phyloP scores from a whole-genome alignment of 2,888 invertebrate species.

The Lasioglossum calceatum region DNA sequence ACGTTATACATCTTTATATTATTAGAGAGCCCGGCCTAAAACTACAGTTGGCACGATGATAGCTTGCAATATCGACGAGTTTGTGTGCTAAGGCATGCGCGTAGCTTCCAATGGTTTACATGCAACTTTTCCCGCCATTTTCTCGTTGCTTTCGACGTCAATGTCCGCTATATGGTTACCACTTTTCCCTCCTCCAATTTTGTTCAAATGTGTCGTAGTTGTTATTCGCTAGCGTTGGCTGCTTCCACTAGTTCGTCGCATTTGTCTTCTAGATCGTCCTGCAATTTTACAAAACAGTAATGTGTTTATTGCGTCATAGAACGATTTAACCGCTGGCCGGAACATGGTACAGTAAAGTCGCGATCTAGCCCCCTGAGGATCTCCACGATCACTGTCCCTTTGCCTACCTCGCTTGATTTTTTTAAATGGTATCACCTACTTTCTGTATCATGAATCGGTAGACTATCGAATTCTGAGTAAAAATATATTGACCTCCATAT shows the following conservation, averaged over 20 bases:
- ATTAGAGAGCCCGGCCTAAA: slow-evolving; percentile 59
- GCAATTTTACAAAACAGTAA: slow-evolving; percentile 74
- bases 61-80: slow-evolving; percentile 69
- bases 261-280: slow-evolving; percentile 92
- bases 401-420: too few species aligned
- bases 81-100: slow-evolving; percentile 65
- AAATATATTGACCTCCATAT: too few species aligned
- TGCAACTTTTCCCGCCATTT: slow-evolving; percentile 72
- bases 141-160: slow-evolving; percentile 35
- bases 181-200: neutral
- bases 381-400: too few species aligned
- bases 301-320: neutral
- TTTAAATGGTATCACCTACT: too few species aligned
- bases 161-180: neutral
- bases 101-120: slow-evolving; percentile 43
- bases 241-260: slow-evolving; percentile 89
- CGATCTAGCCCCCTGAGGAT: too few species aligned
- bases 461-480: too few species aligned
- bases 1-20: slow-evolving; percentile 54
- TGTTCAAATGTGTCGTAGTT: slow-evolving; percentile 32
- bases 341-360: too few species aligned
- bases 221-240: slow-evolving; percentile 64
- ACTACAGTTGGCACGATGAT: slow-evolving; percentile 59
- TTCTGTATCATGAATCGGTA: too few species aligned
- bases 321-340: neutral